Conservation (phyloP, 2,797 vertebrate genomes). For the Muraenolepis orangiensis region DNA sequence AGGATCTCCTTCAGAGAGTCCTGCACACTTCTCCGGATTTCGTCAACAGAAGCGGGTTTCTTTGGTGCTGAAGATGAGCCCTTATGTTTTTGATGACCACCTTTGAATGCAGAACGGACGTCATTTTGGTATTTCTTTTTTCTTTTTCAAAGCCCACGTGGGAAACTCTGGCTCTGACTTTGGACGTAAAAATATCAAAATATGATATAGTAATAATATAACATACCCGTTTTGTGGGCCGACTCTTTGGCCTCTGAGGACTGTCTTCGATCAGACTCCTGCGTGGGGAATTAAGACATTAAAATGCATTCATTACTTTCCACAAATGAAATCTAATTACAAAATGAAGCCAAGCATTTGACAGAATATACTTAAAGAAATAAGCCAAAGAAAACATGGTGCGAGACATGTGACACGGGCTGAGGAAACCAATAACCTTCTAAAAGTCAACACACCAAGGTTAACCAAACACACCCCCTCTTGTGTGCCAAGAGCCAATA, state of each 20-base stretch:
- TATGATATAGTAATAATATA: no score
- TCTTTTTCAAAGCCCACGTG: background rate
- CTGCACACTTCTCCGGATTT: slow-evolving; percentile 92
- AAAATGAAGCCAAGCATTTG: background rate
- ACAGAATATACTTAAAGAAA: background rate
- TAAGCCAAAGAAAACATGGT: background rate
- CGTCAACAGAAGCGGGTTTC: slow-evolving; percentile 87
- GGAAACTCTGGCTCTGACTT: background rate
- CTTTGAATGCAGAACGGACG: slow-evolving; percentile 58
- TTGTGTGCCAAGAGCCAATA: slow-evolving; percentile 37
- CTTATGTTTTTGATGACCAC: slow-evolving; percentile 80
- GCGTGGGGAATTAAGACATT: slow-evolving; percentile 25
- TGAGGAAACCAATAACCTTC: background rate
- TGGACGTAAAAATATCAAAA: background rate
- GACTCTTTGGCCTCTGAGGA: slow-evolving; percentile 78
- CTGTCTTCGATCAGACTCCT: slow-evolving; percentile 82
- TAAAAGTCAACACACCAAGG: slow-evolving; percentile 12
- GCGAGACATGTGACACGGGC: background rate
- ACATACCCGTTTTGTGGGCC: slow-evolving; percentile 76
- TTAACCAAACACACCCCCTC: slow-evolving; percentile 38
- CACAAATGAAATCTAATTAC: background rate
- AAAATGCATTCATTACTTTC: slow-evolving; percentile 7
- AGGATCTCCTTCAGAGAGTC: slow-evolving; percentile 96
- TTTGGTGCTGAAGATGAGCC: slow-evolving; percentile 73
- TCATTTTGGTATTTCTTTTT: slow-evolving; percentile 3